phyloP scores from a whole-genome alignment of 2,113 vertebrate genomes.

The Megatriorchis doriae region DNA sequence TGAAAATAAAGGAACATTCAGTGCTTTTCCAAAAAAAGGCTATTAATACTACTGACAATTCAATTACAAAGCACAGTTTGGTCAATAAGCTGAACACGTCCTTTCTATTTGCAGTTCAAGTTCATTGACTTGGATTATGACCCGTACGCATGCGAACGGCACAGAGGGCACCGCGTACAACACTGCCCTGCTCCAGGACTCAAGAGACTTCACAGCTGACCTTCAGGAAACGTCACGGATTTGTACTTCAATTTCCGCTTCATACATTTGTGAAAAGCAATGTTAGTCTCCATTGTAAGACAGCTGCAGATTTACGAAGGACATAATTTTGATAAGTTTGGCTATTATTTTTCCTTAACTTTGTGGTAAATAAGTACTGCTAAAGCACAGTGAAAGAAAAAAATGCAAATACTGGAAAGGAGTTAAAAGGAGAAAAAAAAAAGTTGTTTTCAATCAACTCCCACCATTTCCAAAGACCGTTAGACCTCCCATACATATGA shows the following conservation, averaged over 20 bases:
- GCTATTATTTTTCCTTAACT: background rate
- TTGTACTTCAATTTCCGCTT: background rate
- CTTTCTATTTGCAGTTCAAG: background rate
- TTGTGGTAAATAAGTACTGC: background rate
- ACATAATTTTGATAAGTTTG: rapidly evolving
- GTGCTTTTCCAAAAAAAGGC: background rate
- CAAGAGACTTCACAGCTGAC: background rate
- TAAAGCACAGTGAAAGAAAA: background rate
- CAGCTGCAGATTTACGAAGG: background rate
- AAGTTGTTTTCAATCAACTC: background rate
- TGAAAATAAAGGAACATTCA: background rate
- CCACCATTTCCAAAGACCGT: background rate
- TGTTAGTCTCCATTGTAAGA: rapidly evolving
- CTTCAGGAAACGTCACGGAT: background rate
- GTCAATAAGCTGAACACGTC: background rate
- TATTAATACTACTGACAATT: background rate
- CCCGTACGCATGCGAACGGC: rapidly evolving
- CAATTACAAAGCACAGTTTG: background rate
- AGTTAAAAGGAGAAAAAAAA: background rate
- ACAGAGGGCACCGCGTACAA: background rate
- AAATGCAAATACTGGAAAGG: background rate
- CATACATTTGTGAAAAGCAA: rapidly evolving
- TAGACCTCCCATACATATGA: background rate
- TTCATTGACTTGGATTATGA: background rate
- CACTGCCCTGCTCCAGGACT: background rate